phyloP scores from a whole-genome alignment of 2,113 vertebrate species.

The Phasianus colchicus region DNA sequence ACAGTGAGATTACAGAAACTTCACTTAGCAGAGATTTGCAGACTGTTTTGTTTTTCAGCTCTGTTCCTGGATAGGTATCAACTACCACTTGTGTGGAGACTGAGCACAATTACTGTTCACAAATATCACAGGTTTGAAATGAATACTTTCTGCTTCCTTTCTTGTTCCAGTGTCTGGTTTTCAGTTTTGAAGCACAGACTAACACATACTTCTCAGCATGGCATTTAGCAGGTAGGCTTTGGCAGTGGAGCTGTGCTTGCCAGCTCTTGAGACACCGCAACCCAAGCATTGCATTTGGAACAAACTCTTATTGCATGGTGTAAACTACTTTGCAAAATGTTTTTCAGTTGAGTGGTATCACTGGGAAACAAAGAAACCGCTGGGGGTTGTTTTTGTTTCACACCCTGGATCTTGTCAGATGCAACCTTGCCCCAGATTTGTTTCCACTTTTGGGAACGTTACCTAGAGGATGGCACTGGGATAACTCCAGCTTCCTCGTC shows the following conservation, averaged over 20 bases:
- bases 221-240: background rate
- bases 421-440: background rate
- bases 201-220: background rate
- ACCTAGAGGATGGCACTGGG: background rate
- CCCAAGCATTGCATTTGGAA: background rate
- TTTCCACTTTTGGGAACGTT: background rate
- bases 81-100: background rate
- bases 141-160: background rate
- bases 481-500: slow-evolving; percentile 13
- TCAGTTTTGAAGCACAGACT: background rate
- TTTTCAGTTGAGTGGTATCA: background rate
- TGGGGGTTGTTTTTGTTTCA: background rate
- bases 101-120: background rate
- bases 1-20: background rate
- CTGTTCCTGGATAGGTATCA: background rate
- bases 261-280: background rate
- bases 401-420: background rate
- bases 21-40: background rate
- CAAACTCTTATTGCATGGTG: background rate
- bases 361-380: background rate
- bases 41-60: background rate
- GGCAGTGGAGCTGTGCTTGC: background rate
- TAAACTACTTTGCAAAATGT: background rate
- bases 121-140: background rate
- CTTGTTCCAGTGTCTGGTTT: background rate